These are phyloP conservation scores for Ophiothrix spiculata DNA, from an alignment of 35 echinoderm and acorn worm genomes.

Conservation along the genomic window DNA sequence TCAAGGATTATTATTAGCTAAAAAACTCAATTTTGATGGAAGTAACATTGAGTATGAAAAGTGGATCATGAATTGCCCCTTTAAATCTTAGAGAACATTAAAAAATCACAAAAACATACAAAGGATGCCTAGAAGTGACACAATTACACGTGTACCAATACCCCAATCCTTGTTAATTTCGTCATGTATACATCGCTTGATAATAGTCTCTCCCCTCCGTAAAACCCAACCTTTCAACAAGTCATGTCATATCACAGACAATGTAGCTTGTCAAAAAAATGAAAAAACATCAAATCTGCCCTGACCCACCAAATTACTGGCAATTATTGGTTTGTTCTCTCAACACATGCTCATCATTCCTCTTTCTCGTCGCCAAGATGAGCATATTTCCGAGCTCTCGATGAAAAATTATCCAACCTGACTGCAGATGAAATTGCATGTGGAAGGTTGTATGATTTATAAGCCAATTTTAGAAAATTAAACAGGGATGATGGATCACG, in stretches of 20 bases:
- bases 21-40: too few relatives aligned
- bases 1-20: too few relatives aligned
- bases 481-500: slow-evolving; percentile 8
- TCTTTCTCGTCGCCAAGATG: neutral
- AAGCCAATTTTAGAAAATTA: slow-evolving; percentile 16
- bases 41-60: too few relatives aligned
- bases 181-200: too few relatives aligned
- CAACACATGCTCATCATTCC: neutral
- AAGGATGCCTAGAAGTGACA: too few relatives aligned
- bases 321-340: slow-evolving; percentile 13
- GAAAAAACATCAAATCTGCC: neutral
- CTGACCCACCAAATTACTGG: neutral
- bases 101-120: too few relatives aligned
- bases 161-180: too few relatives aligned
- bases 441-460: slow-evolving; percentile 12
- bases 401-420: slow-evolving; percentile 16
- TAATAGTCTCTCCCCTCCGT: too few relatives aligned
- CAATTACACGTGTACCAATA: too few relatives aligned
- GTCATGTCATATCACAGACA: neutral
- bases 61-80: too few relatives aligned
- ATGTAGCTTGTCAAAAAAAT: neutral
- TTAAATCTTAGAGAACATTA: too few relatives aligned
- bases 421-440: neutral
- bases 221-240: neutral
- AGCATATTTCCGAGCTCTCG: neutral